Percentiles rank a stretch among this genome's conserved stretches.
Evolutionary conservation across 2,113 vertebrate species (phyloP).

Genomic region (Puma concolor): DNA sequence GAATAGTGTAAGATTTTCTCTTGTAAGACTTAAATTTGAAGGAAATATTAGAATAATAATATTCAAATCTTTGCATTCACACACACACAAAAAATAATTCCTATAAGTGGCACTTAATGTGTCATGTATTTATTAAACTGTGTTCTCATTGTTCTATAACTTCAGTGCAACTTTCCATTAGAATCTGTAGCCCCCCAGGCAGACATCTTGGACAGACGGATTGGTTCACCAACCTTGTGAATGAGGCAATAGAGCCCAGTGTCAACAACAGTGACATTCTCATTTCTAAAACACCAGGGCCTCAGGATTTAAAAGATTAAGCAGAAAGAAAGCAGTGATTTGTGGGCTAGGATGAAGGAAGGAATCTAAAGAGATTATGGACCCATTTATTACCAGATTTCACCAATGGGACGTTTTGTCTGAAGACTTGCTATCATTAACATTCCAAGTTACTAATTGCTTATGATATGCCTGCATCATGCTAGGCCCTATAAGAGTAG

Average conservation of each 20-base stretch:
- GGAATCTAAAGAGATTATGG: not conserved
- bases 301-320: not conserved
- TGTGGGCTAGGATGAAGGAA: not conserved
- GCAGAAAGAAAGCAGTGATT: not conserved
- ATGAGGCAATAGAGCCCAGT: not conserved
- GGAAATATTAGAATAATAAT: not conserved
- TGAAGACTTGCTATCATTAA: not conserved
- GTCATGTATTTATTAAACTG: not conserved
- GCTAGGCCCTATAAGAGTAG: not conserved
- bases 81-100: not conserved
- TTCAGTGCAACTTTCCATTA: not conserved
- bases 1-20: not conserved
- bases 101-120: not conserved
- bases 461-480: not conserved
- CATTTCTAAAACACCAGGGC: not conserved
- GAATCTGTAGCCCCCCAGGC: not conserved
- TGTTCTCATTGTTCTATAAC: not conserved
- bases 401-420: not conserved
- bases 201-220: not conserved
- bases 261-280: not conserved
- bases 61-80: conserved; percentile 1
- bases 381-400: not conserved
- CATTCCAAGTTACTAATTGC: not conserved
- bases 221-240: not conserved
- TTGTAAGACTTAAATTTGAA: not conserved